Conservation (phyloP, 2,888 invertebrate genomes). For the Hypselothyrea guttata region DNA sequence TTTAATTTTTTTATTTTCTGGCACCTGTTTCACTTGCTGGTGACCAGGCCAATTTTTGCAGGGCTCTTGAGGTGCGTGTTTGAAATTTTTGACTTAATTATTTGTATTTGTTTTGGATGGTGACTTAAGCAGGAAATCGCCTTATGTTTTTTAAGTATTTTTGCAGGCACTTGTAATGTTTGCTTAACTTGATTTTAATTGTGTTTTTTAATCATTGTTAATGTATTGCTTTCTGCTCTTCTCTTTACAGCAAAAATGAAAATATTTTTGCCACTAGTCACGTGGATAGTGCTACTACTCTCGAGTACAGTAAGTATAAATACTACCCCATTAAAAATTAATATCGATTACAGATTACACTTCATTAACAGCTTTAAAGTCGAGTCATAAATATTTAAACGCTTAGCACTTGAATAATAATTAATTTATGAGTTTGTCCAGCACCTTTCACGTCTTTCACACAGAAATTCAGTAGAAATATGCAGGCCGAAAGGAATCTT, state of each 20-base stretch:
- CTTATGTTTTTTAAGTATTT: slow-evolving; percentile 47
- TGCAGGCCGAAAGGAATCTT: slow-evolving; percentile 20
- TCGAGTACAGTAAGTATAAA: slow-evolving; percentile 91
- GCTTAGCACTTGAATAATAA: slow-evolving; percentile 63
- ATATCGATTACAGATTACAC: background rate
- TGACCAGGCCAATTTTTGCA: slow-evolving; percentile 67
- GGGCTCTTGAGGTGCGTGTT: slow-evolving; percentile 54
- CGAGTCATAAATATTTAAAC: slow-evolving; percentile 35
- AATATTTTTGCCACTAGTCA: slow-evolving; percentile 95
- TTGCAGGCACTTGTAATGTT: slow-evolving; percentile 19
- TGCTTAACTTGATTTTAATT: slow-evolving; percentile 55
- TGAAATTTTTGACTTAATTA: slow-evolving; percentile 71
- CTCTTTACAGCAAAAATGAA: slow-evolving; percentile 94
- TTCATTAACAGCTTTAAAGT: slow-evolving; percentile 28
- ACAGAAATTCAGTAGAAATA: slow-evolving; percentile 19
- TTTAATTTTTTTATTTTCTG: slow-evolving; percentile 50
- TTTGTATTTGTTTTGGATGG: slow-evolving; percentile 50
- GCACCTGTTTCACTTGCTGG: slow-evolving; percentile 55
- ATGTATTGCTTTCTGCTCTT: slow-evolving; percentile 65
- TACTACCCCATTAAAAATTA: no score
- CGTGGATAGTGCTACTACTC: slow-evolving; percentile 93
- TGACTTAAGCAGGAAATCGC: slow-evolving; percentile 63
- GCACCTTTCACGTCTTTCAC: slow-evolving; percentile 25
- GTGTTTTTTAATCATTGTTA: slow-evolving; percentile 48
- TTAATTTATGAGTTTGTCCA: slow-evolving; percentile 61